Conservation (phyloP, 2,113 vertebrate species). For the Scomber scombrus region DNA sequence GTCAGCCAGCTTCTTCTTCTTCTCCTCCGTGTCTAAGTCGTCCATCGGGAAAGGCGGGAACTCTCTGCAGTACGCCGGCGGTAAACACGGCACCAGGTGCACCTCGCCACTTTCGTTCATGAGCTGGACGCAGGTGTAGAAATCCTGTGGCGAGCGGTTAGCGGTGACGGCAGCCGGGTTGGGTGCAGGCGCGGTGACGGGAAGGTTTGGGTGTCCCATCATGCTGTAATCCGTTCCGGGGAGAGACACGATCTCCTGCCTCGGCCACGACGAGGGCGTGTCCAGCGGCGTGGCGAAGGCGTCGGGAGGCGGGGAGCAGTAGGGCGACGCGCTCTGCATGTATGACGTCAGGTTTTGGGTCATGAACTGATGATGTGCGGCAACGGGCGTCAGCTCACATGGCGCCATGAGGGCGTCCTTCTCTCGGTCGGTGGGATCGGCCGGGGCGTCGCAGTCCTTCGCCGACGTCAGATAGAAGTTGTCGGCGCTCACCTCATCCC, state of each 20-base stretch:
- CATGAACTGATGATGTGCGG: not conserved
- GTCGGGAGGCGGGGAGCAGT: constrained; percentile 18
- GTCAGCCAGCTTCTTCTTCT: constrained; percentile 43
- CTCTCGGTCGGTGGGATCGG: not conserved
- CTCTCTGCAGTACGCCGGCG: constrained; percentile 41
- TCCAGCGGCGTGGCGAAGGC: not conserved
- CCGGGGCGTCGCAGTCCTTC: not conserved
- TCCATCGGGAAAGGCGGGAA: not conserved
- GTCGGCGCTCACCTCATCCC: constrained; percentile 72
- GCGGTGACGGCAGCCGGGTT: not conserved
- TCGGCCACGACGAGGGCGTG: not conserved
- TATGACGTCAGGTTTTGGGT: not conserved
- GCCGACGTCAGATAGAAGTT: constrained; percentile 8
- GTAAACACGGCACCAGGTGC: constrained; percentile 80
- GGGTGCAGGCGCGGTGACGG: not conserved
- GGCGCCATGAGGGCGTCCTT: constrained; percentile 14
- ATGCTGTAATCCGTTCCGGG: constrained; percentile 74
- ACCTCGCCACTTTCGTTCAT: constrained; percentile 72
- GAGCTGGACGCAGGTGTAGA: constrained; percentile 84
- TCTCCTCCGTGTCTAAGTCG: not conserved
- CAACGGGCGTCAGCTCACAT: not conserved
- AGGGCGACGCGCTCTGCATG: not conserved
- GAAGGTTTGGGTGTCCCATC: constrained; percentile 28
- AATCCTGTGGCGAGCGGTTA: constrained; percentile 59
- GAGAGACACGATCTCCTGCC: constrained; percentile 31